Base-by-base conservation (phyloP, 2,797 vertebrate species). In the Sebastes cheni region DNA sequence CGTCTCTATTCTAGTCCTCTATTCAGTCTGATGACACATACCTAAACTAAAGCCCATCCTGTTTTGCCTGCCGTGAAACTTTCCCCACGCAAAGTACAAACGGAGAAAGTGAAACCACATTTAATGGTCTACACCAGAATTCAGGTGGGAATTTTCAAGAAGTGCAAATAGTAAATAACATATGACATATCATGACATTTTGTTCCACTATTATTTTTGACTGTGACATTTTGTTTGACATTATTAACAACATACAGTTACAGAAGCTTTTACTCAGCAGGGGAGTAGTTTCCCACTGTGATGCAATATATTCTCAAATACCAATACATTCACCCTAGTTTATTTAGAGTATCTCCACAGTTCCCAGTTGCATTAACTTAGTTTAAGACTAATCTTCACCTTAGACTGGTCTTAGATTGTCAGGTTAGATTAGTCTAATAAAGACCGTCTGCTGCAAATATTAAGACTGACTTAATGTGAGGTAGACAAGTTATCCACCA, bases 61-160 rank as follows among this genome's bases (percentile, higher is more conserved):
- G 92, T 92, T 87, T 84, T 90, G 54, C 8, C 23, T 87, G 81
- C 82, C 83, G 62, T 72, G 22, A 93, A 95, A 94, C 85, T 91
- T 92, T 89, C 92, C 93, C 89, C 82, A 62, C 52, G 52, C 56
- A 75, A 66, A 90, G 81, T 76, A 74, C 87, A 86, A 66, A 75
- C 32, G 4, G 55, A 85, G 82, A 87, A 86, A 91, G 76, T 84
- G 77, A 93, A 92, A 88, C 86, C 77, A 83, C 54, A 20, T 54
- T 56, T 22, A 88, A n/a, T 88, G 83, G 85, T 88, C 89, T 83
- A 77, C 86, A 75, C 11, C n/a, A 68, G 36, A 85, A 72, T 36
- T 79, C 36, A 81, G 65, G 62, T 82, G 84, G 84, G 74, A 84
- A 73, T 80, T 92, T 89, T 84, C 50, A 78, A 56, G 54, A 86